Conservation (phyloP, 2,113 vertebrate genomes). For the Callorhinus ursinus region DNA sequence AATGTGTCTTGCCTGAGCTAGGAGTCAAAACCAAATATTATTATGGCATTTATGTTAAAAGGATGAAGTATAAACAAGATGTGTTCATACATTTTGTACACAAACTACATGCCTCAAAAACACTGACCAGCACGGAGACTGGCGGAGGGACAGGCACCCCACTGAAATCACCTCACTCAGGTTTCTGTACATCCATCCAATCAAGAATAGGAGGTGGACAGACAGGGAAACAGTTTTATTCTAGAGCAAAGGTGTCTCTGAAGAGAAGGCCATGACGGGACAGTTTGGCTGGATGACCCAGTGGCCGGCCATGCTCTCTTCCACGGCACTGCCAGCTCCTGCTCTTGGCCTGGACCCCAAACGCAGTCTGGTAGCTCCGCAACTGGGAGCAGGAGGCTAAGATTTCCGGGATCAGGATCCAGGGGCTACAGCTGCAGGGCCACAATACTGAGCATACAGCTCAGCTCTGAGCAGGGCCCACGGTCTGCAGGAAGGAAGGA, state of each 20-base stretch:
- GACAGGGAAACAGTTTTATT: not conserved
- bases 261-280: not conserved
- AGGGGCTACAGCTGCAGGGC: not conserved
- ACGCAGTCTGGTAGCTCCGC: not conserved
- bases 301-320: not conserved
- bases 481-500: not conserved
- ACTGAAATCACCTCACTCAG: fast-evolving
- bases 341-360: not conserved
- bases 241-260: not conserved
- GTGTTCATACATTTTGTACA: not conserved
- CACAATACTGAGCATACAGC: no score
- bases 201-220: not conserved
- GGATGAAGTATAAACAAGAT: not conserved
- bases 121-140: not conserved
- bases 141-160: not conserved
- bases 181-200: not conserved
- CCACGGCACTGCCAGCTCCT: not conserved
- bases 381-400: not conserved
- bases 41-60: not conserved
- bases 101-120: not conserved
- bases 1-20: constrained; percentile 88
- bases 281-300: no score
- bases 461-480: not conserved
- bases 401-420: not conserved
- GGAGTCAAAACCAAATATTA: not conserved